Evolutionary conservation across 2,888 invertebrate species (phyloP).

Genomic region (Arenicola marina): DNA sequence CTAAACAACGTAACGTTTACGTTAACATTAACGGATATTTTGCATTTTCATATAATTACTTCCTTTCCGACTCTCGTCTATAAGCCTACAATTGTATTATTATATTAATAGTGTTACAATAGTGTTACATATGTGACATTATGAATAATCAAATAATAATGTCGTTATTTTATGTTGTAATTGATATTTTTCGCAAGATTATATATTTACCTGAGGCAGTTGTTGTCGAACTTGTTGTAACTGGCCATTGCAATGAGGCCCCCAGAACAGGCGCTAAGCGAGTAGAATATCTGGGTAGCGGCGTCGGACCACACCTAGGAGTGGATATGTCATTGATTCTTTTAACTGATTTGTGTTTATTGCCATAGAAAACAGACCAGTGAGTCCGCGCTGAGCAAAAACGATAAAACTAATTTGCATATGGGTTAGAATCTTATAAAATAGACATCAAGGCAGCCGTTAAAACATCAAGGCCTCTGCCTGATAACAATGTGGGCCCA

Average conservation of each 20-base stretch:
- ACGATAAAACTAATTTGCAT: too few relatives aligned
- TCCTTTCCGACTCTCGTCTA: too few relatives aligned
- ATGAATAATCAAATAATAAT: background rate
- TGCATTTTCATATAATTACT: too few relatives aligned
- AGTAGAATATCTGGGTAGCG: constrained; percentile 36
- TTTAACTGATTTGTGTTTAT: too few relatives aligned
- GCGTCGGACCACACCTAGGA: constrained; percentile 32
- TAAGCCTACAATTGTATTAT: background rate
- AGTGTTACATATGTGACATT: background rate
- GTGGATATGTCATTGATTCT: background rate
- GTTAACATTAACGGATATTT: too few relatives aligned
- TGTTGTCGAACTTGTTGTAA: constrained; percentile 44
- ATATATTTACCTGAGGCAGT: constrained; percentile 24
- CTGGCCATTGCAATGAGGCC: constrained; percentile 43
- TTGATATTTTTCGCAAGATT: background rate
- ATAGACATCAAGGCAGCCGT: too few relatives aligned
- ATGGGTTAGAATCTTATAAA: too few relatives aligned
- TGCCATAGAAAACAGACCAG: too few relatives aligned
- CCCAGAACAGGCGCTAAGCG: constrained; percentile 39
- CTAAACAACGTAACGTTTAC: too few relatives aligned
- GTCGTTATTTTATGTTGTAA: background rate
- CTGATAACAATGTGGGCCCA: too few relatives aligned
- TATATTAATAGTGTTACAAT: background rate
- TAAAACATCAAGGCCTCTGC: too few relatives aligned
- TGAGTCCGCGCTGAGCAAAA: too few relatives aligned